phyloP scores from a whole-genome alignment of 2,113 vertebrate genomes.

The Verasper variegatus region DNA sequence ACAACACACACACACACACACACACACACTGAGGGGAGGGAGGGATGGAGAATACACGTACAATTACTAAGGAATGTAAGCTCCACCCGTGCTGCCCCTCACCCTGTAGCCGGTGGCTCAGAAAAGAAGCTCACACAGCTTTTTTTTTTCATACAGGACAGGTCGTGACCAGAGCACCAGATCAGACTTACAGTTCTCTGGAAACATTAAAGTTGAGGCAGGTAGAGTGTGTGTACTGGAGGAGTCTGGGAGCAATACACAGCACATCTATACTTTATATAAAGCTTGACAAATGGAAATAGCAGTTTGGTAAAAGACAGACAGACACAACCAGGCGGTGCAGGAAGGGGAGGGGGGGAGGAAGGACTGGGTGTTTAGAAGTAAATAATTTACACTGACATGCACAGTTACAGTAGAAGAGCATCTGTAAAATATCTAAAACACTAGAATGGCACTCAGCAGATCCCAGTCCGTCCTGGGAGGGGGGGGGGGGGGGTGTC shows the following conservation, averaged over 20 bases:
- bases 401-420: neutral
- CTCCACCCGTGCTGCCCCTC: conserved; percentile 36
- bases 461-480: too few species aligned
- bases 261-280: too few species aligned
- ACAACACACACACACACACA: conserved; percentile 28
- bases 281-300: neutral
- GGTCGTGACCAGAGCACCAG: neutral
- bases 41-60: conserved; percentile 25
- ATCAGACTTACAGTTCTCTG: neutral
- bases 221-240: neutral
- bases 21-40: conserved; percentile 8
- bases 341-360: neutral
- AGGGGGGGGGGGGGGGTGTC: too few species aligned
- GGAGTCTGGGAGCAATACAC: neutral
- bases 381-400: conserved; percentile 35
- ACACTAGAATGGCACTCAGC: neutral
- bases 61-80: conserved; percentile 74
- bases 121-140: conserved; percentile 22
- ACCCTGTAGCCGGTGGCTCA: conserved; percentile 26
- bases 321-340: conserved; percentile 28
- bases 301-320: conserved; percentile 8
- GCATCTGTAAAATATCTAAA: conserved; percentile 20
- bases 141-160: conserved; percentile 8
- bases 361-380: neutral
- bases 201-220: neutral